Conservation (phyloP, 2,113 vertebrate species). For the Dendrocopos noguchii region DNA sequence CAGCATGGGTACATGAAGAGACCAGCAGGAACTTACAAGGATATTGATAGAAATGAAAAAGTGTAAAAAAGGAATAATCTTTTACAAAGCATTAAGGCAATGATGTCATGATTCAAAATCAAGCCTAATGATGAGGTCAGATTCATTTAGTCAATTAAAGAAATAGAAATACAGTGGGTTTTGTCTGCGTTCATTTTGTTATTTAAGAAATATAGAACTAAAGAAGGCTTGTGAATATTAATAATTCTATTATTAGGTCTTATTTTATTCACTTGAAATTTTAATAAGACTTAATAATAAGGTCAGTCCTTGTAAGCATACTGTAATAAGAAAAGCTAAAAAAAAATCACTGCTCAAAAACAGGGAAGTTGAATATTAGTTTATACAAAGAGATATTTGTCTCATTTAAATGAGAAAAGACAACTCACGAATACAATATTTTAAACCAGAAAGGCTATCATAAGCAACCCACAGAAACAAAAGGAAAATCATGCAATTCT, state of each 20-base stretch:
- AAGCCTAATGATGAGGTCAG: neutral
- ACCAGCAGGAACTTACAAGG: constrained; percentile 43
- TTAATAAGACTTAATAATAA: neutral
- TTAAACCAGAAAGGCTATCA: neutral
- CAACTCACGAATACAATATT: neutral
- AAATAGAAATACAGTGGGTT: neutral
- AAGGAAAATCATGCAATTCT: neutral
- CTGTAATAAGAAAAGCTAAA: neutral
- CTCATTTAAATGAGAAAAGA: neutral
- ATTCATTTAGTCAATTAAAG: neutral
- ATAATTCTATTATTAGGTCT: neutral
- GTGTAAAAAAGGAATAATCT: neutral
- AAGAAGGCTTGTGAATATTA: neutral
- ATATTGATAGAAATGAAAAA: constrained; percentile 45
- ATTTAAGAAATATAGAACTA: neutral
- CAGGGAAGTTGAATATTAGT: neutral
- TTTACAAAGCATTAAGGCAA: neutral
- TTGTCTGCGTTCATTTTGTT: neutral
- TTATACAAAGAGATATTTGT: rapidly evolving
- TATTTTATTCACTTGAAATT: neutral
- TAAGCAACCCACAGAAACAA: neutral
- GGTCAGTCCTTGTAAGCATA: neutral
- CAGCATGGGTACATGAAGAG: constrained; percentile 21
- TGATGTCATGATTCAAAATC: neutral
- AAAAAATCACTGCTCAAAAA: neutral